Conservation (phyloP, 2,797 vertebrate species). For the Anguilla megastoma region DNA sequence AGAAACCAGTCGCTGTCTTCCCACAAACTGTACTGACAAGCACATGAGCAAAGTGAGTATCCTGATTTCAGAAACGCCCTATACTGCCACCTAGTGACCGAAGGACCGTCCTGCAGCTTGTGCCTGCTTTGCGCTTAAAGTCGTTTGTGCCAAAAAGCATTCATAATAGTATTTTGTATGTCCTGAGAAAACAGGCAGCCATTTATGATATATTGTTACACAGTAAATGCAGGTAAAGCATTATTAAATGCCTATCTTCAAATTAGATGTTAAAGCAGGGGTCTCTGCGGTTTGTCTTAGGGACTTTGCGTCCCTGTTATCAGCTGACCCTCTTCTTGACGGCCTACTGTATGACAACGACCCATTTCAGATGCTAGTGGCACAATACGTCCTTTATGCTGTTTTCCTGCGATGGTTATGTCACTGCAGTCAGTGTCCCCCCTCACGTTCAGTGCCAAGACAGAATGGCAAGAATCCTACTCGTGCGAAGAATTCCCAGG, state of each 20-base stretch:
- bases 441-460: neutral
- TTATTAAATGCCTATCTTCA: neutral
- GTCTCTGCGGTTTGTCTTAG: neutral
- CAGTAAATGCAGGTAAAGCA: neutral
- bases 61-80: neutral
- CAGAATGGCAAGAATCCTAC: neutral
- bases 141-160: neutral
- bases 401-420: neutral
- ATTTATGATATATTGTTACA: neutral
- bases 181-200: neutral
- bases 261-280: neutral
- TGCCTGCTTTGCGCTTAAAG: neutral
- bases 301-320: neutral
- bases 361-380: neutral
- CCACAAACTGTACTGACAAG: constrained; percentile 36
- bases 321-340: neutral
- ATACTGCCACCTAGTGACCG: constrained; percentile 9
- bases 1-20: constrained; percentile 49
- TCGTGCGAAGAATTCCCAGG: neutral
- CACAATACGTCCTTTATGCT: neutral
- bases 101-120: neutral
- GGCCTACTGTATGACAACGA: neutral
- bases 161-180: neutral
- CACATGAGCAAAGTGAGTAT: neutral
- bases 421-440: neutral